These are phyloP conservation scores for Anguilla anguilla DNA, from an alignment of 2,797 vertebrate genomes.

Conservation along the genomic window DNA sequence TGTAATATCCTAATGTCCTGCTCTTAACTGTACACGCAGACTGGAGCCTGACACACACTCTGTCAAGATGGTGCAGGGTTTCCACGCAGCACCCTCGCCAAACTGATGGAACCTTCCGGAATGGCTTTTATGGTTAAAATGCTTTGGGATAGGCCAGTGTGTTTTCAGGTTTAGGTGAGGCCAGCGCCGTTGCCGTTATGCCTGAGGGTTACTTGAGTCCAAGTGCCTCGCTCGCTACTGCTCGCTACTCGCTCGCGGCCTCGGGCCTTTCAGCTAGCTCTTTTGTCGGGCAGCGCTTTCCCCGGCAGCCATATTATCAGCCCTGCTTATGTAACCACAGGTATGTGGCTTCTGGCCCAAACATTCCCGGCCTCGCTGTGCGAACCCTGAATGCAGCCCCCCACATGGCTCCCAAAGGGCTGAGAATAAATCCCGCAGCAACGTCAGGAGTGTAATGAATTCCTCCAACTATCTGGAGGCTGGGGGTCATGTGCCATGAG, in stretches of 20 bases:
- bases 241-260: slow-evolving; percentile 45
- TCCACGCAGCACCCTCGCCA: slow-evolving; percentile 33
- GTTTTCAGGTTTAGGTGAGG: slow-evolving; percentile 30
- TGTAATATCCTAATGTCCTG: background rate
- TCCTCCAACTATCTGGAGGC: background rate
- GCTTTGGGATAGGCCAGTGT: slow-evolving; percentile 36
- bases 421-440: slow-evolving; percentile 21
- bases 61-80: background rate
- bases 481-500: background rate
- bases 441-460: background rate
- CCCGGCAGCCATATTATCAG: slow-evolving; percentile 51
- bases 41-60: background rate
- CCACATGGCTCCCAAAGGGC: slow-evolving; percentile 14
- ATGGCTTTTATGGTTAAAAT: background rate
- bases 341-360: slow-evolving; percentile 57
- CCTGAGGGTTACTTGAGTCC: background rate
- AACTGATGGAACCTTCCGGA: slow-evolving; percentile 26
- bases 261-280: slow-evolving; percentile 50
- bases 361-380: slow-evolving; percentile 46
- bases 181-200: slow-evolving; percentile 28
- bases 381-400: slow-evolving; percentile 1
- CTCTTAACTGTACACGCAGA: background rate
- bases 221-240: slow-evolving; percentile 59
- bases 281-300: slow-evolving; percentile 52
- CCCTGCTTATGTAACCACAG: slow-evolving; percentile 65